phyloP scores from a whole-genome alignment of 1,140 invertebrate species.

The Coelopa frigida region DNA sequence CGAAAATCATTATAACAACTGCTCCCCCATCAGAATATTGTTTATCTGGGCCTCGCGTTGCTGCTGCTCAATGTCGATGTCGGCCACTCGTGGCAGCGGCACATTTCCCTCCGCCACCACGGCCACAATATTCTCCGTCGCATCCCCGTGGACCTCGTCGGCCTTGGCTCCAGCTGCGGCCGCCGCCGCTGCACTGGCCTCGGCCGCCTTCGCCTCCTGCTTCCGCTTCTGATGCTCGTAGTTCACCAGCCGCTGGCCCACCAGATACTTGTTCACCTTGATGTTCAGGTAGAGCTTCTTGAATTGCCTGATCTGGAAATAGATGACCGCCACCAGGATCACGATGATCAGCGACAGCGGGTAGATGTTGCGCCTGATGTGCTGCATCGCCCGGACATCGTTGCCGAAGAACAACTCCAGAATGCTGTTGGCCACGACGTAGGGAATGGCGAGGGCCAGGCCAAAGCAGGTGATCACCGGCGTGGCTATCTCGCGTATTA shows the following conservation, averaged over 20 bases:
- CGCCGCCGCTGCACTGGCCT: conserved; percentile 13
- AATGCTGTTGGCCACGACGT: conserved; percentile 75
- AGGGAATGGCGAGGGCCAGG: conserved; percentile 81
- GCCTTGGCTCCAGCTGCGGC: neutral
- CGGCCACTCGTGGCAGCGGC: no score
- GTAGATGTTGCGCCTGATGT: conserved; percentile 85
- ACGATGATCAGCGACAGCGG: conserved; percentile 75
- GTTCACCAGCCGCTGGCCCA: conserved; percentile 90
- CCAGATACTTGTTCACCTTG: conserved; percentile 98
- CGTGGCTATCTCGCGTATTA: conserved; percentile 76
- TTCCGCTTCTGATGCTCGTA: conserved; percentile 75
- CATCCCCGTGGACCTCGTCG: no score
- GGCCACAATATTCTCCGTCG: no score
- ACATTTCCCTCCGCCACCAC: no score
- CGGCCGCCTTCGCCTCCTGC: conserved; percentile 16
- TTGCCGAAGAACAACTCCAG: conserved; percentile 71
- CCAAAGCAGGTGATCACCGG: conserved; percentile 85
- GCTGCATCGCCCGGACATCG: conserved; percentile 64
- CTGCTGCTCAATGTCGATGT: no score
- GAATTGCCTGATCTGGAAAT: conserved; percentile 80
- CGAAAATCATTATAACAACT: no score
- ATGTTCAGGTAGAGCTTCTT: conserved; percentile 94
- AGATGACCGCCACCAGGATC: conserved; percentile 60
- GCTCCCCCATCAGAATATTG: no score
- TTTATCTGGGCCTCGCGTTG: no score